These are phyloP conservation scores for Cecropterus lyciades DNA, from an alignment of 1,140 invertebrate genomes.

Conservation along the genomic window DNA sequence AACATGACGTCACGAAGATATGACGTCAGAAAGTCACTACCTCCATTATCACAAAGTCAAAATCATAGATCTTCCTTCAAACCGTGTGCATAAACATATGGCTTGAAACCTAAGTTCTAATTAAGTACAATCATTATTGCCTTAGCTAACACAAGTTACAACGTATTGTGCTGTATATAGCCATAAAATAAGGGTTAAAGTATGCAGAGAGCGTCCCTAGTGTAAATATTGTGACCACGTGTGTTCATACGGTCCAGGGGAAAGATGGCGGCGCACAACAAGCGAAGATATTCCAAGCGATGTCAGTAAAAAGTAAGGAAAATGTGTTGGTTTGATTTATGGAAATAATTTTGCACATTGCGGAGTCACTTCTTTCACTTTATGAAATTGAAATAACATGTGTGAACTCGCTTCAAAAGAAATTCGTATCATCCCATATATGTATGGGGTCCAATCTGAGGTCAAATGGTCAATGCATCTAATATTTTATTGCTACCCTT, in stretches of 20 bases:
- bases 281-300: constrained; percentile 30
- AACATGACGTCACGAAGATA: neutral
- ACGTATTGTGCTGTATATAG: constrained; percentile 37
- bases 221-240: constrained; percentile 78
- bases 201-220: constrained; percentile 66
- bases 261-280: constrained; percentile 16
- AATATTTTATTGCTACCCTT: too few relatives aligned
- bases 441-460: too few relatives aligned
- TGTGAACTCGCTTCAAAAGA: too few relatives aligned
- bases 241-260: constrained; percentile 49
- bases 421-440: too few relatives aligned
- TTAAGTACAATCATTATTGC: constrained; percentile 6
- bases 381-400: too few relatives aligned
- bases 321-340: too few relatives aligned
- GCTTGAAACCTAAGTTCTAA: neutral
- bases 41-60: neutral
- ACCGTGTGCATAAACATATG: neutral
- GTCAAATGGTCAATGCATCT: too few relatives aligned
- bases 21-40: too few relatives aligned
- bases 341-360: too few relatives aligned
- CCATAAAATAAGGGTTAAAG: constrained; percentile 51
- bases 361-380: too few relatives aligned
- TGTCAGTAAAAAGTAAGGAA: neutral
- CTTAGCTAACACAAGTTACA: constrained; percentile 10
- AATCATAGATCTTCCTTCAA: too few relatives aligned